Base-by-base conservation (phyloP, 2,113 vertebrate species). In the Burhinus bistriatus region DNA sequence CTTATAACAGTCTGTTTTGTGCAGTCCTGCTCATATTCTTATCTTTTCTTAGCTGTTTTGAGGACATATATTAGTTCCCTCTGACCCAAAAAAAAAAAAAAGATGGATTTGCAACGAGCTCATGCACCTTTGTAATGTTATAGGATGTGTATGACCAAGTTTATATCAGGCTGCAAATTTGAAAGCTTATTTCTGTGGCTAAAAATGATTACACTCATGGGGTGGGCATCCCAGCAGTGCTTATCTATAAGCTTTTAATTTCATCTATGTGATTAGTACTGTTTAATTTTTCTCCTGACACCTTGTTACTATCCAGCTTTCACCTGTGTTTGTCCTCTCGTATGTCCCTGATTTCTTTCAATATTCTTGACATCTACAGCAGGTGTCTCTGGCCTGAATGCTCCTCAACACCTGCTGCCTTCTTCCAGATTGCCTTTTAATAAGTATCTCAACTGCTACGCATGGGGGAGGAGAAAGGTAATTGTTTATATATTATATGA, bases 311-410 rank as follows among this genome's bases (percentile, higher is more conserved):
- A 76, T 92, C 58, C 88, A 27, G 49, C 49, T 92, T 85, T 90
- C 49, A 54, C 49, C 19, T 86, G 59, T 62, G 38, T 73, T 91
- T 79, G 44, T 95, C 86, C 58, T 80, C n/a, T 73, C 12, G 3
- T 52, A 82, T 72, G 68, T 57, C 66, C 25, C 44, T 85, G 72
- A 88, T 91, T 94, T 95, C 79, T 92, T 94, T 85, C 36, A 34
- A 61, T 90, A 90, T 70, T 88, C 64, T 83, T 95, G 90, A 90
- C 93, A 95, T 77, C 49, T 95, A 42, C 54, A 88, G 85, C 79
- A 90, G 71, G 44, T 88, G 88, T 73, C 88, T 94, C 80, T 93
- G 78, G 82, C 68, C 75, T 76, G 52, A 88, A 32, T 66, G 85
- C 40, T 90, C 36, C 71, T 72, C 52, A 78, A 72, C 79, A 96